Conservation (phyloP, 30 jellyfish, hydroid and myxozoan species). For the Hydractinia echinata region DNA sequence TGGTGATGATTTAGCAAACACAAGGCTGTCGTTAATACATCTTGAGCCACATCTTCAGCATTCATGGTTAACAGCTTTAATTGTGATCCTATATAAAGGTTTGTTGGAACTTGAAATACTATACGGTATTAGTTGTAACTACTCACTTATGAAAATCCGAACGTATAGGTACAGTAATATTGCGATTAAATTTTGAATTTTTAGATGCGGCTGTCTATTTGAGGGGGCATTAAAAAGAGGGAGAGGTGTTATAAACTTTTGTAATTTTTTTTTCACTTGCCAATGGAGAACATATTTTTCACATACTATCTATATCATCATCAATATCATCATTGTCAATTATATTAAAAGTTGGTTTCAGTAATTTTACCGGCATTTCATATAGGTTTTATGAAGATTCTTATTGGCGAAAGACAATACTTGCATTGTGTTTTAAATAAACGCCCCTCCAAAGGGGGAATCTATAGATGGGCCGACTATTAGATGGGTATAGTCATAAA, state of each 20-base stretch:
- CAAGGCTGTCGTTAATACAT: slow-evolving; percentile 18
- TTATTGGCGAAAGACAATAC: no score
- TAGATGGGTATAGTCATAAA: no score
- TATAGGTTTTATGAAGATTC: no score
- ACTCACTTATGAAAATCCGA: no score
- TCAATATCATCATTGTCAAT: neutral
- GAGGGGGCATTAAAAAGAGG: neutral
- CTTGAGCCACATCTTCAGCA: slow-evolving; percentile 68
- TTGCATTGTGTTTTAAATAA: no score
- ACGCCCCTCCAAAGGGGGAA: no score
- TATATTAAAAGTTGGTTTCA: no score
- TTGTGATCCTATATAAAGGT: slow-evolving; percentile 86
- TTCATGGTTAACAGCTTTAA: slow-evolving; percentile 70
- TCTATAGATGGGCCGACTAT: no score
- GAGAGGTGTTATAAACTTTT: neutral
- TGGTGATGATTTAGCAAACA: neutral
- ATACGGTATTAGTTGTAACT: no score
- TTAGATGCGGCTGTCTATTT: neutral
- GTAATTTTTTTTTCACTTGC: neutral
- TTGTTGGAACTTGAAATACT: neutral
- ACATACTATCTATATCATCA: neutral
- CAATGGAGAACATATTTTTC: no score
- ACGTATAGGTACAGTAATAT: neutral
- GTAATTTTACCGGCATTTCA: no score
- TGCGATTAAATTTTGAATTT: neutral